These are phyloP conservation scores for Okamejei kenojei DNA, from an alignment of 2,797 vertebrate genomes.

Conservation along the genomic window DNA sequence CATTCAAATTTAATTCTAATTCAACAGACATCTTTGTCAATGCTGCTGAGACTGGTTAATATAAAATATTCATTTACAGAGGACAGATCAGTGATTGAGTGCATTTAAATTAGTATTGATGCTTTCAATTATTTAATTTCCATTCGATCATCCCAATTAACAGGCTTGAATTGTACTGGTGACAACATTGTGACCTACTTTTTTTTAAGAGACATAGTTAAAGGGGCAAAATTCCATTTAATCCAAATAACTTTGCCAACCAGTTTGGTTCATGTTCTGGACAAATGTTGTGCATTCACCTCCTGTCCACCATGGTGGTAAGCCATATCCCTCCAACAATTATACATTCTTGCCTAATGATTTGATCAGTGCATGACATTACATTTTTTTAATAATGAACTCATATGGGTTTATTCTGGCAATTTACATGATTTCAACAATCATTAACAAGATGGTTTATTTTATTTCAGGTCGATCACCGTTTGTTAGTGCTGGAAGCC, in stretches of 20 bases:
- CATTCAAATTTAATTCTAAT: neutral
- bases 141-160: constrained; percentile 27
- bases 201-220: neutral
- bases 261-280: neutral
- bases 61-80: constrained; percentile 23
- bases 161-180: neutral
- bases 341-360: neutral
- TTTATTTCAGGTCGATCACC: neutral
- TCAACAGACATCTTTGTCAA: neutral
- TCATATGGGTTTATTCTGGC: neutral
- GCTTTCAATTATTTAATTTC: constrained; percentile 14
- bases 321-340: neutral
- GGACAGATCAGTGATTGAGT: neutral
- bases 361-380: neutral
- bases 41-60: neutral
- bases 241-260: neutral
- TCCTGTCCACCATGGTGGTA: neutral
- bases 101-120: constrained; percentile 30
- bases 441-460: constrained; percentile 2
- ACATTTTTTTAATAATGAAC: neutral
- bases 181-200: neutral
- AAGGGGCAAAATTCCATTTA: neutral
- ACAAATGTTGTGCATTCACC: neutral
- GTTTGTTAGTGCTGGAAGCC: neutral
- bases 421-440: constrained; percentile 10